A percentile compares a stretch with the other conserved stretches of the same genome.
Conservation (phyloP, 2,113 vertebrate species). For the Epinephelus lanceolatus region DNA sequence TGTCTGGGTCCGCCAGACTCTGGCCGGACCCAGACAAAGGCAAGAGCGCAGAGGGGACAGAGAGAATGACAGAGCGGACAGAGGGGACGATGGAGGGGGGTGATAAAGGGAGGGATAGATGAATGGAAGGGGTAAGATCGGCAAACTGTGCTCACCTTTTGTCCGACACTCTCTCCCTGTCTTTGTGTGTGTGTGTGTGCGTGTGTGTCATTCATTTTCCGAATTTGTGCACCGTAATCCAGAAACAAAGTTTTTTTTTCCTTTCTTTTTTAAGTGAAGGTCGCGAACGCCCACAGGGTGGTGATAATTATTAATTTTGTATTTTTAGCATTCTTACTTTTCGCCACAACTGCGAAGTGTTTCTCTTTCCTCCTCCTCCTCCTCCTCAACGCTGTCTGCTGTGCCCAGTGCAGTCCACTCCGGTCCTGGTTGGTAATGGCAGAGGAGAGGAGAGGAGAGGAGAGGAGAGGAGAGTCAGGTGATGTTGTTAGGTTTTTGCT, state of each 20-base stretch:
- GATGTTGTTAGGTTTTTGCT: slow-evolving; percentile 51
- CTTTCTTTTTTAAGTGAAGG: neutral
- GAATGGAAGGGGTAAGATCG: slow-evolving; percentile 61
- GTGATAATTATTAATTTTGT: neutral
- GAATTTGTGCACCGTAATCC: slow-evolving; percentile 46
- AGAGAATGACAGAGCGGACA: slow-evolving; percentile 56
- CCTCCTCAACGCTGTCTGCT: neutral
- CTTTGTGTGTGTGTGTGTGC: slow-evolving; percentile 35
- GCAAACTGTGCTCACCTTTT: slow-evolving; percentile 78
- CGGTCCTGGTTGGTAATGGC: slow-evolving; percentile 1
- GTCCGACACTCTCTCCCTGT: slow-evolving; percentile 44
- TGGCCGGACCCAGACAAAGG: slow-evolving; percentile 77
- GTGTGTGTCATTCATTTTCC: slow-evolving; percentile 41
- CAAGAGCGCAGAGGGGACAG: slow-evolving; percentile 55
- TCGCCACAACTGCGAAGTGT: neutral
- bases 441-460: neutral
- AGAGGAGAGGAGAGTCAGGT: slow-evolving; percentile 21
- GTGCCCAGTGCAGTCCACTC: slow-evolving; percentile 8
- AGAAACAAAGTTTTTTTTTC: neutral
- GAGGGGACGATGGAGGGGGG: slow-evolving; percentile 37
- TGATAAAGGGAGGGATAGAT: slow-evolving; percentile 31
- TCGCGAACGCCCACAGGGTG: neutral
- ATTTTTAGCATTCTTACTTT: slow-evolving; percentile 24
- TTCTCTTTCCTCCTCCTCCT: neutral
- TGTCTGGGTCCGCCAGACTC: slow-evolving; percentile 70